Evolutionary conservation across 2,797 vertebrate species (phyloP).

Genomic region (Sebastes iracundus): DNA sequence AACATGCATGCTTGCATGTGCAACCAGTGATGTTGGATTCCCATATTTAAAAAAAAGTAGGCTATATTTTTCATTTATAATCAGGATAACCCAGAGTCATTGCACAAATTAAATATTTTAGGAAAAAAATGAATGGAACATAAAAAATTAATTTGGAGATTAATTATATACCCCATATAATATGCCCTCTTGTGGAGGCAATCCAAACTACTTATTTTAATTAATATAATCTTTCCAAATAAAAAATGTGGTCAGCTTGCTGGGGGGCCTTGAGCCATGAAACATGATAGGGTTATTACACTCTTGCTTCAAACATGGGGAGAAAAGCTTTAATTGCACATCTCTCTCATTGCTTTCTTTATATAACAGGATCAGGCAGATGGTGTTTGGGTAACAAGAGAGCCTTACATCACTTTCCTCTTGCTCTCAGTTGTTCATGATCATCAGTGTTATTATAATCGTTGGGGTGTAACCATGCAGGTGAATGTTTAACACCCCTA

Average conservation of each 20-base stretch:
- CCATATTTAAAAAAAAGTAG: too few species aligned
- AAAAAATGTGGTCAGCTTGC: constrained; percentile 13
- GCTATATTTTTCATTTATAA: neutral
- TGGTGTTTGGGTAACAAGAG: constrained; percentile 74
- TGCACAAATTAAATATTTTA: neutral
- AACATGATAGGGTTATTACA: constrained; percentile 11
- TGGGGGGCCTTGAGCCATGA: neutral
- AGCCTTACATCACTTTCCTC: constrained; percentile 72
- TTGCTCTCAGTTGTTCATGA: constrained; percentile 27
- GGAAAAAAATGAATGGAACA: neutral
- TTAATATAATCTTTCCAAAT: constrained; percentile 28
- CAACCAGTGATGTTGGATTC: neutral
- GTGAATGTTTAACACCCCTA: constrained; percentile 35
- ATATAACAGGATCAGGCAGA: constrained; percentile 80
- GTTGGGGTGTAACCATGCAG: constrained; percentile 18
- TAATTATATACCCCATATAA: constrained; percentile 1
- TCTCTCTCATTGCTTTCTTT: constrained; percentile 67
- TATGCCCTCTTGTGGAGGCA: constrained; percentile 14
- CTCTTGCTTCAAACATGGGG: constrained; percentile 15
- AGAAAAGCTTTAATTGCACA: constrained; percentile 68
- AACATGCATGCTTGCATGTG: neutral
- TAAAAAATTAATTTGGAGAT: neutral
- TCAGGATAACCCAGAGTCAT: neutral
- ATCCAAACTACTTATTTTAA: constrained; percentile 46
- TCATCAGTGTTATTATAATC: constrained; percentile 38